Conservation (phyloP, 2,888 invertebrate genomes). For the Chloromyia formosa region DNA sequence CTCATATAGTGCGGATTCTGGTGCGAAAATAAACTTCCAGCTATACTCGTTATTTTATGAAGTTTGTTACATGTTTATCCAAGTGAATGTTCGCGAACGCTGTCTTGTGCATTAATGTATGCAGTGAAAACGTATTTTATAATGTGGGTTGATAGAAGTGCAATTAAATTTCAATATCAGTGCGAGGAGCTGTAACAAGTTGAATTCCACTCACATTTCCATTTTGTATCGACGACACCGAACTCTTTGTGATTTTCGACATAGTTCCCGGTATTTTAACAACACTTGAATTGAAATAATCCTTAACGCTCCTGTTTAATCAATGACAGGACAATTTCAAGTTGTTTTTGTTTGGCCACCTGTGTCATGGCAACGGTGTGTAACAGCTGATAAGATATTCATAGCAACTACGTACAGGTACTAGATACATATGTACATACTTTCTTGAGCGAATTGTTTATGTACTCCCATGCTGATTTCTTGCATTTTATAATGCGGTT, state of each 20-base stretch:
- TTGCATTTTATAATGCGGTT: too few species aligned
- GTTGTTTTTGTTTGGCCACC: slow-evolving; percentile 28
- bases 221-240: background rate
- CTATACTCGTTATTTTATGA: too few species aligned
- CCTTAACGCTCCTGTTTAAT: slow-evolving; percentile 41
- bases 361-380: slow-evolving; percentile 18
- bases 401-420: background rate
- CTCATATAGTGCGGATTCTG: too few species aligned
- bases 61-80: too few species aligned
- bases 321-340: slow-evolving; percentile 40
- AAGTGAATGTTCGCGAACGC: too few species aligned
- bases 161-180: background rate
- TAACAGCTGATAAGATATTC: slow-evolving; percentile 21
- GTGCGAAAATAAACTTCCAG: too few species aligned
- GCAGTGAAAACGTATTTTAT: too few species aligned
- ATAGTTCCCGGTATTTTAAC: slow-evolving; percentile 12
- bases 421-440: slow-evolving; percentile 5
- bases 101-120: too few species aligned
- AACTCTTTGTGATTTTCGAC: slow-evolving; percentile 44
- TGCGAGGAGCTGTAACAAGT: background rate
- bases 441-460: too few species aligned
- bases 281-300: background rate
- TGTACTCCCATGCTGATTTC: too few species aligned
- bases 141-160: too few species aligned
- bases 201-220: slow-evolving; percentile 42